phyloP scores from a whole-genome alignment of 2,113 vertebrate genomes.

The Puffinus mauretanicus region DNA sequence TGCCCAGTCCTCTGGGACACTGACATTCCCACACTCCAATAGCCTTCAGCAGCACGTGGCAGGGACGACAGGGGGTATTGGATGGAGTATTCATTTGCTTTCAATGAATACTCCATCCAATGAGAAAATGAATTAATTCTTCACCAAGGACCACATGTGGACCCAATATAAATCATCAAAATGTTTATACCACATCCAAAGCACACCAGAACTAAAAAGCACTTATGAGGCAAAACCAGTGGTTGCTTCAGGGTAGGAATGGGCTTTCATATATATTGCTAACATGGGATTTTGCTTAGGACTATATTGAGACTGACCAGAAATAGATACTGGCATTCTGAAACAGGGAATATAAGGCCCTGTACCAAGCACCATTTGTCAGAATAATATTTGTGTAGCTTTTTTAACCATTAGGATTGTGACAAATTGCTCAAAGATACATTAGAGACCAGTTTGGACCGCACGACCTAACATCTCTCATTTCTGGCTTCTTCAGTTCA shows the following conservation, averaged over 20 bases:
- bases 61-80: neutral
- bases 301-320: neutral
- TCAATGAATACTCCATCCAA: neutral
- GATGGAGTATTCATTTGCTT: neutral
- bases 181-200: neutral
- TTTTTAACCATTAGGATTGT: neutral
- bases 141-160: neutral
- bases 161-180: neutral
- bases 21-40: neutral
- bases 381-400: neutral
- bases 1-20: neutral
- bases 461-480: neutral
- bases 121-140: neutral
- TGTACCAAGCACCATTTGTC: neutral
- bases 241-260: neutral
- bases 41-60: fast-evolving
- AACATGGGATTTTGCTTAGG: neutral
- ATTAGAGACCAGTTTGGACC: neutral
- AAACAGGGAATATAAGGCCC: neutral
- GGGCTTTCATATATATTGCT: neutral
- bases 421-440: neutral
- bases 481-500: neutral
- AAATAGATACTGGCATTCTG: neutral
- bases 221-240: neutral
- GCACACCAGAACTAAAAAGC: neutral